phyloP scores from a whole-genome alignment of 1,140 invertebrate genomes.

The Trachymyrmex septentrionalis region DNA sequence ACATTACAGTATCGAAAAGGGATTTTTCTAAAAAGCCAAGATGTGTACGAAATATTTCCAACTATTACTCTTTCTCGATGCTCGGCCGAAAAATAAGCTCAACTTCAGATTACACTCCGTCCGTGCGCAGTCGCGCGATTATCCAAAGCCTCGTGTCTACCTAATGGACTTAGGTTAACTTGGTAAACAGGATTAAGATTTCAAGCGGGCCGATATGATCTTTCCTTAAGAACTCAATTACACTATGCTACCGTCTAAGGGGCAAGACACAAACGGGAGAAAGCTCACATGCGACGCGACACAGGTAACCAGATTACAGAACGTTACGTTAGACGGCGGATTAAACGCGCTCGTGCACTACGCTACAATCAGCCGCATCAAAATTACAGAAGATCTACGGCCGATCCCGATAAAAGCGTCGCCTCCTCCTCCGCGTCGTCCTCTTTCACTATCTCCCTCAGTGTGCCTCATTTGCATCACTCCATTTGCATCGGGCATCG shows the following conservation, averaged over 20 bases:
- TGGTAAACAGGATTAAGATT: constrained; percentile 76
- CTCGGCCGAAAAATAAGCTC: constrained; percentile 45
- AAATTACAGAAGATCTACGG: constrained; percentile 58
- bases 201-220: constrained; percentile 73
- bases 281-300: constrained; percentile 55
- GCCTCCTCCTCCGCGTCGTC: constrained; percentile 3
- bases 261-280: constrained; percentile 10
- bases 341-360: constrained; percentile 30
- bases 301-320: constrained; percentile 54
- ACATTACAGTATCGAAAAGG: neutral
- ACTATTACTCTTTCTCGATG: neutral
- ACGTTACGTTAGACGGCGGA: constrained; percentile 51
- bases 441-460: constrained; percentile 45
- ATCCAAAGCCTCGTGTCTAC: constrained; percentile 66
- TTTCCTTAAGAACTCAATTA: constrained; percentile 76
- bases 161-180: constrained; percentile 73
- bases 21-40: neutral
- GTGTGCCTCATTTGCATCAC: constrained; percentile 49
- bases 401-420: constrained; percentile 55
- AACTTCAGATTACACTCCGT: constrained; percentile 41
- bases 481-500: constrained; percentile 52
- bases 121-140: constrained; percentile 62
- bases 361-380: constrained; percentile 54
- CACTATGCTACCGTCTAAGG: constrained; percentile 26
- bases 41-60: neutral